Percentiles rank a stretch among this genome's conserved stretches.
phyloP scores from a whole-genome alignment of 2,888 invertebrate species.

The Anticlea derivata region DNA sequence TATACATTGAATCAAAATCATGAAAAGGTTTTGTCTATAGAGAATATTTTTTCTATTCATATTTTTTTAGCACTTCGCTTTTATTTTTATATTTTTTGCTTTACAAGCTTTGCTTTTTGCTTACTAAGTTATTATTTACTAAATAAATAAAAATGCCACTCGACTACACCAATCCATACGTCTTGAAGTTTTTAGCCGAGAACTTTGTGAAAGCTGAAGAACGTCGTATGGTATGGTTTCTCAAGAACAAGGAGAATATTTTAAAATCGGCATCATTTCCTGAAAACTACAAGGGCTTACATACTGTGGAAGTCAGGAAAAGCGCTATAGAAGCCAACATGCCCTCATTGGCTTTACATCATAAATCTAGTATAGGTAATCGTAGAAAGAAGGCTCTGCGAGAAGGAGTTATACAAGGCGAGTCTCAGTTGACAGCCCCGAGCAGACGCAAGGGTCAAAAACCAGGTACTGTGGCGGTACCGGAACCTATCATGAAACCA shows the following conservation, averaged over 20 bases:
- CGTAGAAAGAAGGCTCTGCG: conserved; percentile 21
- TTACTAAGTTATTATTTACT: conserved; percentile 1
- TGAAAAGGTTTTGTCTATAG: too few relatives aligned
- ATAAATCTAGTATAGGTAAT: conserved; percentile 11
- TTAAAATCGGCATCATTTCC: conserved; percentile 12
- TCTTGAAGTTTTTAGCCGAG: conserved; percentile 36
- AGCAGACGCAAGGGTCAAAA: conserved; percentile 2
- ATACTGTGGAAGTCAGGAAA: conserved; percentile 16
- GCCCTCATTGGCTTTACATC: conserved; percentile 17
- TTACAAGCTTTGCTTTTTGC: conserved; percentile 3
- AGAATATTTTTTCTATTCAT: too few relatives aligned
- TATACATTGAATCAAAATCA: too few relatives aligned
- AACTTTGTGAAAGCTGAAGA: conserved; percentile 34
- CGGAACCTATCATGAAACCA: conserved; percentile 26
- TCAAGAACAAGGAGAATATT: conserved; percentile 27
- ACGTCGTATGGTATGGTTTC: conserved; percentile 37
- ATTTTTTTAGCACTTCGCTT: too few relatives aligned
- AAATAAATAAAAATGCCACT: conserved; percentile 29
- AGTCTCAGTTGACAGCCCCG: not conserved
- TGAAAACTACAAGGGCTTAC: conserved; percentile 14
- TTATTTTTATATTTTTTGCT: conserved; percentile 9
- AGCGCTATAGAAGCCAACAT: conserved; percentile 11
- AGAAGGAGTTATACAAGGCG: conserved; percentile 12
- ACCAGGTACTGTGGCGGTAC: not conserved
- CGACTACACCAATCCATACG: conserved; percentile 32